phyloP scores from a whole-genome alignment of 1,140 invertebrate species.

The Brachionus rotundiformis region DNA sequence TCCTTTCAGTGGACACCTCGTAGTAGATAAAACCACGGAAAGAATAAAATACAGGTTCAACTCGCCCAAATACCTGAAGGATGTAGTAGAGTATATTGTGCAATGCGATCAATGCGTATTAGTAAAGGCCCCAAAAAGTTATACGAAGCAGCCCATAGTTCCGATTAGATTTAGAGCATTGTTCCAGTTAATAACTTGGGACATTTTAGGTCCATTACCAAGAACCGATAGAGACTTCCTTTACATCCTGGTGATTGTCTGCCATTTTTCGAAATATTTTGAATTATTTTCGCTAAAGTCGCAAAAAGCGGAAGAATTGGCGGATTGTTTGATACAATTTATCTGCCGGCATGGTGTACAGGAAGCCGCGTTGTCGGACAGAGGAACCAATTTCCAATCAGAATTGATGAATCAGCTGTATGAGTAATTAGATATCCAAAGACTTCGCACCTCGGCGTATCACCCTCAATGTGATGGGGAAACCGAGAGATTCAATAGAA shows the following conservation, averaged over 20 bases:
- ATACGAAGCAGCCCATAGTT: no score
- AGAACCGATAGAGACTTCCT: background rate
- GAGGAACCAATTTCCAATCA: background rate
- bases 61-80: background rate
- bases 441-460: constrained; percentile 55
- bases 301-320: no score
- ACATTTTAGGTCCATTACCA: background rate
- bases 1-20: background rate
- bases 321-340: no score
- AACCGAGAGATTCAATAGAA: constrained; percentile 57
- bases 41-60: background rate
- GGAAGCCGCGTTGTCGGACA: background rate
- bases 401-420: no score
- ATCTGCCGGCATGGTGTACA: background rate
- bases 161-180: background rate
- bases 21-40: background rate
- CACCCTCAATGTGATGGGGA: constrained; percentile 58
- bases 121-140: background rate
- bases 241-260: no score
- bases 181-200: background rate
- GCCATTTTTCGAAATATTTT: no score
- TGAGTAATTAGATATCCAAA: background rate
- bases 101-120: background rate
- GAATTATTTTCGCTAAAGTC: no score
- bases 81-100: background rate